Percentiles rank a stretch among this genome's conserved stretches.
These are phyloP conservation scores for Eueides isabella DNA, from an alignment of 1,140 invertebrate genomes.

Conservation along the genomic window DNA sequence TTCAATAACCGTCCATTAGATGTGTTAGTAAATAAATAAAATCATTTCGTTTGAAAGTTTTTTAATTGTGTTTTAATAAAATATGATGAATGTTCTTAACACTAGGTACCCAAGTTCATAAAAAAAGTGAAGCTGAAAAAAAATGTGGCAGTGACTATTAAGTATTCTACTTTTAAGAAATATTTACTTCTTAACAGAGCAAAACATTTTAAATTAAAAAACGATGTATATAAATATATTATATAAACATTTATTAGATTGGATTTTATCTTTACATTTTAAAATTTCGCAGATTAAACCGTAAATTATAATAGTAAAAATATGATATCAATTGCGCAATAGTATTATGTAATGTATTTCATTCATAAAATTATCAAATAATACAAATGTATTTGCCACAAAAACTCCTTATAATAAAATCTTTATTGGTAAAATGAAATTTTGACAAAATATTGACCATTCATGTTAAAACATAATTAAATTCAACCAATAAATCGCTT, in stretches of 20 bases:
- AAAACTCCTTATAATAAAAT: not conserved
- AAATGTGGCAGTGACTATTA: no score
- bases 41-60: not conserved
- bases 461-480: not conserved
- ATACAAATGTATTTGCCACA: no score
- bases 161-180: no score
- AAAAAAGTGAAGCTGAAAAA: no score
- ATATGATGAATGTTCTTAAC: no score
- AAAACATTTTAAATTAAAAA: no score
- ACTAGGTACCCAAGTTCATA: no score
- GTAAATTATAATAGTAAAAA: not conserved
- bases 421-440: not conserved
- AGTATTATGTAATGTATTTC: not conserved
- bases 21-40: conserved; percentile 16
- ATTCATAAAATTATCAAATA: not conserved
- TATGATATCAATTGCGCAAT: not conserved
- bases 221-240: no score
- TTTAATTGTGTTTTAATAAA: not conserved
- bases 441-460: not conserved
- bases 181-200: no score
- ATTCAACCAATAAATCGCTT: not conserved
- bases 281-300: no score
- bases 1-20: conserved; percentile 12
- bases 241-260: no score
- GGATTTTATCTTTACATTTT: no score